Percentiles rank a stretch among this genome's conserved stretches.
Conservation (phyloP, 64 coral and sea anemone species). For the Pachyseris speciosa region DNA sequence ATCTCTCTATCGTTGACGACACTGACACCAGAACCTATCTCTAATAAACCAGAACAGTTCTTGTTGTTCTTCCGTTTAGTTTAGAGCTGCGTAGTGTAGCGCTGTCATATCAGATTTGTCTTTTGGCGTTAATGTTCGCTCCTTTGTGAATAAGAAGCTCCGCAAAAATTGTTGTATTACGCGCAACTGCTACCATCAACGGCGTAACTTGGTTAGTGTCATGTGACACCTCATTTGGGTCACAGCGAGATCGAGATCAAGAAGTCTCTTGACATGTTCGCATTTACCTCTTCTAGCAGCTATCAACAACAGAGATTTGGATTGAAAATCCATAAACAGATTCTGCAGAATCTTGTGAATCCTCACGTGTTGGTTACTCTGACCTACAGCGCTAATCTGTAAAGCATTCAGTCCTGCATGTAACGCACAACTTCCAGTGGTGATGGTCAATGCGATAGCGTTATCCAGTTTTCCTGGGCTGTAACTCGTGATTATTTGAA, state of each 20-base stretch:
- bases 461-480: conserved; percentile 86
- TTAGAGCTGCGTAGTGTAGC: conserved; percentile 76
- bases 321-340: conserved; percentile 31
- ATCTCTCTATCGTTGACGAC: conserved; percentile 76
- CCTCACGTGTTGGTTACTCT: background rate
- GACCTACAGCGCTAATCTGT: background rate
- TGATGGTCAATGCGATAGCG: conserved; percentile 77
- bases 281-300: conserved; percentile 56
- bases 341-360: conserved; percentile 36
- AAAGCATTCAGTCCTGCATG: conserved; percentile 10
- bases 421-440: background rate
- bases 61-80: conserved; percentile 50
- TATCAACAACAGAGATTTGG: conserved; percentile 38
- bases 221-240: conserved; percentile 52
- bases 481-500: conserved; percentile 61
- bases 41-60: conserved; percentile 67
- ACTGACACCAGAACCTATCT: conserved; percentile 59
- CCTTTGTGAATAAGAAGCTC: conserved; percentile 74
- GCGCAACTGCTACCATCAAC: conserved; percentile 77
- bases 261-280: conserved; percentile 64
- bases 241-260: conserved; percentile 58
- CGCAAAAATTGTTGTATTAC: conserved; percentile 45
- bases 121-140: conserved; percentile 47
- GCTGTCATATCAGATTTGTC: conserved; percentile 73
- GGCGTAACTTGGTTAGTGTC: conserved; percentile 46